Percentiles rank a stretch among this genome's conserved stretches.
Conservation (phyloP, 2,113 vertebrate genomes). For the Charadrius vociferus region DNA sequence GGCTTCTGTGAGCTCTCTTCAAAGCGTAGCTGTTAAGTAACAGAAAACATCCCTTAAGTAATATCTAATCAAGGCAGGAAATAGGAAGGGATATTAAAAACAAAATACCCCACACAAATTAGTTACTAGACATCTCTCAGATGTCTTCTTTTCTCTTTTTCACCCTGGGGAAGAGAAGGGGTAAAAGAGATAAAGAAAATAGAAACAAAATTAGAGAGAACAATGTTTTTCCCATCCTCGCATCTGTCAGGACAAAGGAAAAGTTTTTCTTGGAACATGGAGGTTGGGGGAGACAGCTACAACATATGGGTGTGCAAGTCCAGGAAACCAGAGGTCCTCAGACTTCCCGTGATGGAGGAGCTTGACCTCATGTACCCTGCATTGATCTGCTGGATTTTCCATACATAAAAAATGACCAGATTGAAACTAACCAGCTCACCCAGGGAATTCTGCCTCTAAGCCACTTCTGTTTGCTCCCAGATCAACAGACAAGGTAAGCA, state of each 20-base stretch:
- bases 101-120: background rate
- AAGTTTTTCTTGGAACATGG: background rate
- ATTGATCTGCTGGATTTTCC: background rate
- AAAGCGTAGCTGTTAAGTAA: background rate
- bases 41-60: background rate
- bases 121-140: background rate
- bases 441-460: background rate
- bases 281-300: background rate
- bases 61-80: background rate
- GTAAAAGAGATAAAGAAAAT: background rate
- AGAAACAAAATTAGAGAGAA: background rate
- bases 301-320: rapidly evolving
- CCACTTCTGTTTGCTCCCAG: background rate
- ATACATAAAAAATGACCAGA: background rate
- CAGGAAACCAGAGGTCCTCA: background rate
- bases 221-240: background rate
- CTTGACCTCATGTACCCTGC: background rate
- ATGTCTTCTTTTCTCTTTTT: background rate
- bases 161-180: background rate
- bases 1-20: background rate
- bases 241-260: background rate
- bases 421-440: background rate
- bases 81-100: background rate
- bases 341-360: background rate
- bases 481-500: background rate